Base-by-base conservation (phyloP, 2,888 invertebrate genomes). In the Pandemis corylana region DNA sequence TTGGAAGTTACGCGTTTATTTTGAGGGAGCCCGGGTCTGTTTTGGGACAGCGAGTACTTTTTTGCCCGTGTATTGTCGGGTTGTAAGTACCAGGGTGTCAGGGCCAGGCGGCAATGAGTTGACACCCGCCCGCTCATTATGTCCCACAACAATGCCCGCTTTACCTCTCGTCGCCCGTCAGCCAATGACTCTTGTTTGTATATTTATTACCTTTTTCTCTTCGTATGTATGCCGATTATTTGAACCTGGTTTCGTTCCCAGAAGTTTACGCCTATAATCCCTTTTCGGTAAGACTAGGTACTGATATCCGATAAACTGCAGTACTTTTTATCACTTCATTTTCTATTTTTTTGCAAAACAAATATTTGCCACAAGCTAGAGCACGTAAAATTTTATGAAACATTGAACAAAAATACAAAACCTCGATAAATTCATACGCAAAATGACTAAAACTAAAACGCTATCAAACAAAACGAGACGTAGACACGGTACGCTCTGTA, bases 61-160 rank as follows among this genome's bases (percentile, higher is more conserved):
- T 28, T 59, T 9, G 9, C 20, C 20, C 20, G 20, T 59, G 12
- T 59, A 28, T 59, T 59, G 12, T 28, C 12, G 7, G 28, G 28
- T 12, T 28, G 12, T 7, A 12, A 28, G 10, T 59, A 59, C 59
- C n/a, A 59, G 12, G 46, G 74, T 76, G 76, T 72, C 76, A 62
- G 44, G 59, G 59, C n/a, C 76, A 76, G 76, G n/a, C 71, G 68
- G 51, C 71, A 12, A 28, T 28, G 71, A 62, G 62, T n/a, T 64
- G 68, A 72, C 76, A 61, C 65, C 69, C 56, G 42, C 53, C 42
- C 65, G 72, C 72, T 69, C 76, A 72, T 76, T 76, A 76, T 53
- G 51, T 20, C 51, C 64, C 46, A 46, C 66, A 49, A 76, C 76
- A 76, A 73, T 62, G 66, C 62, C 42, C 53, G 51, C 72, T 53